Evolutionary conservation across 2,797 vertebrate genomes (phyloP).

Genomic region (Myotis pilosus): DNA sequence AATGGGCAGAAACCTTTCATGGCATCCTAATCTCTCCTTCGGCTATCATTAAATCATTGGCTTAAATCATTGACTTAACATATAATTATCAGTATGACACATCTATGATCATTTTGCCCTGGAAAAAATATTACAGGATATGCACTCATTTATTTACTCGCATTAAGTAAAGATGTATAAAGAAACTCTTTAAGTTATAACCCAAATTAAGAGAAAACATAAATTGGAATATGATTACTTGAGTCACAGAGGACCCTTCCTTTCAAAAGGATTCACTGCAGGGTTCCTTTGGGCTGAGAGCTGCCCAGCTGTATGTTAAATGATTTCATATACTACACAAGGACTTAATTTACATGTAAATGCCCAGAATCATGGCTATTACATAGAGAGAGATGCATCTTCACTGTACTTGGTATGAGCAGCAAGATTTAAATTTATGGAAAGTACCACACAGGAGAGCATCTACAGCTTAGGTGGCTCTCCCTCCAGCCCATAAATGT

Average conservation of each 20-base stretch:
- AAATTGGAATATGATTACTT: conserved; percentile 61
- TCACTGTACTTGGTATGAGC: background rate
- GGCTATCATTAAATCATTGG: conserved; percentile 55
- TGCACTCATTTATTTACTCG: conserved; percentile 59
- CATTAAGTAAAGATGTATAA: conserved; percentile 57
- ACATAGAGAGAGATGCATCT: background rate
- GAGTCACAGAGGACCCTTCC: conserved; percentile 1
- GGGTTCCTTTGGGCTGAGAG: conserved; percentile 45
- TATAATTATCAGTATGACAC: conserved; percentile 55
- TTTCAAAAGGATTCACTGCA: conserved; percentile 49
- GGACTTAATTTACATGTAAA: conserved; percentile 50
- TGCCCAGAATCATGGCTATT: background rate
- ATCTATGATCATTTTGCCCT: conserved; percentile 40
- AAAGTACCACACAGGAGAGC: background rate
- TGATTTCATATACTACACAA: conserved; percentile 8
- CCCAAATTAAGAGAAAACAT: conserved; percentile 64
- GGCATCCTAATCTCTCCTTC: conserved; percentile 15
- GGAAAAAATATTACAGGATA: conserved; percentile 52
- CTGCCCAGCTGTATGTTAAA: conserved; percentile 58
- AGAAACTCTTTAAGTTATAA: conserved; percentile 49
- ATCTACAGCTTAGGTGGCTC: background rate
- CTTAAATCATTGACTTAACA: conserved; percentile 61
- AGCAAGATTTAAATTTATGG: conserved; percentile 20
- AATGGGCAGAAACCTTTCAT: conserved; percentile 44
- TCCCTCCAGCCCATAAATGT: background rate